Base-by-base conservation (phyloP, 2,113 vertebrate species). In the Perccottus glenii region DNA sequence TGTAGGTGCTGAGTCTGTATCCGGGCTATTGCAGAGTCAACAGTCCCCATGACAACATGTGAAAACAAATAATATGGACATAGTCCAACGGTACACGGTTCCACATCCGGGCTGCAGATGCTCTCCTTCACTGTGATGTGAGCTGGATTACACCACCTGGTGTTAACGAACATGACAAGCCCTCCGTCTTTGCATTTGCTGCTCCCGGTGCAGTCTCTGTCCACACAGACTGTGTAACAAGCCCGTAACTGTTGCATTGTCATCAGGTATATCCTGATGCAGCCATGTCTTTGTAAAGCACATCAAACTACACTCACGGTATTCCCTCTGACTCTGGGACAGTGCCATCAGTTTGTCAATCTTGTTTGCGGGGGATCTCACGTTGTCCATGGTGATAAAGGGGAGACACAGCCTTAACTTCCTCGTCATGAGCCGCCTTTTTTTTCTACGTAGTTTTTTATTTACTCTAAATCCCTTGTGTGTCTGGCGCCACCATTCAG, bases 221-320 rank as follows among this genome's bases (percentile, higher is more conserved):
- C 51, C 15, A 27, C 14, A 38, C 10, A 4, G 0, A 45, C 40
- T 3, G 12, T 12, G 6, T 43, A 7, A 10, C n/a, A 36, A 16
- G 27, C 43, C 7, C n/a, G 33, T 44, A 38, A 47, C 38, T 40
- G 38, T 40, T 6, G 38, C 38, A 40, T 40, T 40, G 38, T 6
- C 38, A 40, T 40, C 2, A 8, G 38, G 38, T 5, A 35, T 44
- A 53, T 43, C 33, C 51, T 15, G 27, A 15, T 66, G 32, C 32
- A 38, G 5, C 50, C 50, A 65, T 19, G 40, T 66, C 32, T 56
- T 49, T 2, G 42, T 66, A 32, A 66, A 56, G 42, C n/a, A 46
- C 4, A 65, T 14, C 49, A 53, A 44, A 45, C 4, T 14, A 16
- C 6, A 36, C 14, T 35, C 27, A 32, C 44, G 36, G 14, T 47